phyloP scores from a whole-genome alignment of 2,888 invertebrate genomes.

The Leptogaster cylindrica region DNA sequence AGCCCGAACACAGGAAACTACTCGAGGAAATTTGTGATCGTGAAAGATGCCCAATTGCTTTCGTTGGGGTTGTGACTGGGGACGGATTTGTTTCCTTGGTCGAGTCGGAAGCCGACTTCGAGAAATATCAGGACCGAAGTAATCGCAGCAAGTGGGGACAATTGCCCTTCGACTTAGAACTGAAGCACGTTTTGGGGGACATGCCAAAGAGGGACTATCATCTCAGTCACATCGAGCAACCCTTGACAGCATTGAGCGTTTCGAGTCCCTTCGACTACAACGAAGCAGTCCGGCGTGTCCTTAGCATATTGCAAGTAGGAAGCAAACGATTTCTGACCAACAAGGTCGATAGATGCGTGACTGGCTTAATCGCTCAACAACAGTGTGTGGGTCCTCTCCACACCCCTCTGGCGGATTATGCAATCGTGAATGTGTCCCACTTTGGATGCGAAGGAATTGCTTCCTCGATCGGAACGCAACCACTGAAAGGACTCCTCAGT shows the following conservation, averaged over 20 bases:
- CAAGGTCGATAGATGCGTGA: constrained; percentile 94
- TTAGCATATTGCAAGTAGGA: constrained; percentile 88
- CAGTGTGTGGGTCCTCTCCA: constrained; percentile 98
- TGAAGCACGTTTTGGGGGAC: constrained; percentile 84
- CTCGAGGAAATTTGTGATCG: constrained; percentile 79
- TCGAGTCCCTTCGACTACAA: constrained; percentile 65
- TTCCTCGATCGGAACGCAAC: constrained; percentile 96
- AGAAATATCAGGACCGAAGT: constrained; percentile 57
- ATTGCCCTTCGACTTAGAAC: constrained; percentile 85
- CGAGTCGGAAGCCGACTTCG: constrained; percentile 66
- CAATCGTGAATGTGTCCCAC: constrained; percentile 86
- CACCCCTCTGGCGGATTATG: constrained; percentile 94
- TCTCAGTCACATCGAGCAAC: constrained; percentile 59
- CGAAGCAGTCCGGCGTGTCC: constrained; percentile 77
- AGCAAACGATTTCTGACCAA: constrained; percentile 95
- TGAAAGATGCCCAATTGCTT: constrained; percentile 90
- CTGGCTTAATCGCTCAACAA: constrained; percentile 94
- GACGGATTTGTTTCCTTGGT: constrained; percentile 78
- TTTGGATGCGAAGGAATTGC: constrained; percentile 86
- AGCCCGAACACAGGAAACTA: constrained; percentile 68
- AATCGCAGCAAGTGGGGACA: constrained; percentile 61
- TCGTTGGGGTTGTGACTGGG: constrained; percentile 91
- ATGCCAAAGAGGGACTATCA: constrained; percentile 78
- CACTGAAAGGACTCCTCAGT: constrained; percentile 86
- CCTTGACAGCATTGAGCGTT: constrained; percentile 65